Evolutionary conservation across 1,140 invertebrate species (phyloP).

Genomic region (Panagrolaimus sp.): DNA sequence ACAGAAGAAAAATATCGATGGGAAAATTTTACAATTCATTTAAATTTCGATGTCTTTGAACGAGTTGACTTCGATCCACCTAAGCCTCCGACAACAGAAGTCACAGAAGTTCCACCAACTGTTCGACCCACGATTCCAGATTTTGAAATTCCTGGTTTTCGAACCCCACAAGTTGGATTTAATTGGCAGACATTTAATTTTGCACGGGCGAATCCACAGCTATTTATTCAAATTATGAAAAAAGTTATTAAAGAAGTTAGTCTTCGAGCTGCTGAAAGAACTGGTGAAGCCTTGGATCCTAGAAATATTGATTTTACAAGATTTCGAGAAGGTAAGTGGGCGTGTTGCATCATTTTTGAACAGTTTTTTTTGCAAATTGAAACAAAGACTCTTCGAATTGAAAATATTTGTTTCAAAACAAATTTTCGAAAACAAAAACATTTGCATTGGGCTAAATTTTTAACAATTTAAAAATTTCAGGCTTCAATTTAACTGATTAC

Average conservation of each 20-base stretch:
- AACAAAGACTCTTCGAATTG: no score
- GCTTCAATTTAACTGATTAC: slow-evolving; percentile 42
- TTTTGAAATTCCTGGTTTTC: slow-evolving; percentile 36
- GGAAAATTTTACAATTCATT: slow-evolving; percentile 46
- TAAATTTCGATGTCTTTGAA: slow-evolving; percentile 44
- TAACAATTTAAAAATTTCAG: slow-evolving; percentile 20
- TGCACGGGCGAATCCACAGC: slow-evolving; percentile 41
- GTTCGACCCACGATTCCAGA: slow-evolving; percentile 27
- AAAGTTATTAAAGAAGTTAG: slow-evolving; percentile 36
- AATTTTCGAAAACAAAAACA: not conserved
- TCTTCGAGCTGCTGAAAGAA: slow-evolving; percentile 29
- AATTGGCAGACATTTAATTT: slow-evolving; percentile 41
- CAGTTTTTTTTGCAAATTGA: no score
- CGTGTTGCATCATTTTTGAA: no score
- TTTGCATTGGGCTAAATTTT: no score
- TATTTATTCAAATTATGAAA: slow-evolving; percentile 39
- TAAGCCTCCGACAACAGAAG: slow-evolving; percentile 16
- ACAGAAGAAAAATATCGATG: slow-evolving; percentile 37
- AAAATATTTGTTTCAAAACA: not conserved
- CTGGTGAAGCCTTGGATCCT: slow-evolving; percentile 40
- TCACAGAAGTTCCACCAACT: slow-evolving; percentile 16
- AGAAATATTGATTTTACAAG: slow-evolving; percentile 41
- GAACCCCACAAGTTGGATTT: slow-evolving; percentile 33
- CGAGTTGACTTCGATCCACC: slow-evolving; percentile 37
- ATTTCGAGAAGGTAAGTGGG: slow-evolving; percentile 30